Conservation (phyloP, 2,797 vertebrate genomes). For the Crocodylus rhombifer region DNA sequence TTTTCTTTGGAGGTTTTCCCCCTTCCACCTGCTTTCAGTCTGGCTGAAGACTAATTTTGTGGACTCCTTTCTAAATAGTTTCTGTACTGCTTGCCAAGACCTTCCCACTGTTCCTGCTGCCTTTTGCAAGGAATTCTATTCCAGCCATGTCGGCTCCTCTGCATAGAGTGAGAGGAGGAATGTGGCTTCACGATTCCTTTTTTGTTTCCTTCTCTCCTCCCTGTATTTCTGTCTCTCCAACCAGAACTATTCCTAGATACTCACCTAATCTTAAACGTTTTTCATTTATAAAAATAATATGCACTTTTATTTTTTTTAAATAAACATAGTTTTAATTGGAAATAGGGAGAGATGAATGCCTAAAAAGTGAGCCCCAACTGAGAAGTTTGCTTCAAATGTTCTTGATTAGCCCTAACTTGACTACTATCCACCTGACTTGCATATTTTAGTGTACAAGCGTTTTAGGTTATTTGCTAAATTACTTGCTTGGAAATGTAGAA, state of each 20-base stretch:
- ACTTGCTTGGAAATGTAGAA: background rate
- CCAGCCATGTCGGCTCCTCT: background rate
- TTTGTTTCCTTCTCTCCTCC: background rate
- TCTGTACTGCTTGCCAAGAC: background rate
- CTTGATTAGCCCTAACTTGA: background rate
- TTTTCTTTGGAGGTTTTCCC: background rate
- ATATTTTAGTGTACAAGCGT: background rate
- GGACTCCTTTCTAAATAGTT: background rate
- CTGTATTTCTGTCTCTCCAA: background rate
- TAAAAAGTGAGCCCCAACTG: background rate
- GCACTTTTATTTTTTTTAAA: background rate
- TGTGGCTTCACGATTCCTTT: background rate
- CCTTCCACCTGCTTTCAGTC: background rate
- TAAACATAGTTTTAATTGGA: background rate
- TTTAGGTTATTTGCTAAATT: background rate
- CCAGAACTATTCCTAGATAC: background rate
- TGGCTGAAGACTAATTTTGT: background rate
- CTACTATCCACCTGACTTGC: background rate
- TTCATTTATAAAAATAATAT: background rate
- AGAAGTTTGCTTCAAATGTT: fast-evolving
- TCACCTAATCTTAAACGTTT: background rate
- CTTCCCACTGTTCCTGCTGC: background rate
- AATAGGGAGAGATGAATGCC: background rate
- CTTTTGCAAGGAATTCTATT: background rate
- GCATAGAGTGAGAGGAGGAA: background rate